Evolutionary conservation across 2,888 invertebrate species (phyloP), one percentile per base, ranked within the genome.

Genomic region (Chloroclystis v-ata): DNA sequence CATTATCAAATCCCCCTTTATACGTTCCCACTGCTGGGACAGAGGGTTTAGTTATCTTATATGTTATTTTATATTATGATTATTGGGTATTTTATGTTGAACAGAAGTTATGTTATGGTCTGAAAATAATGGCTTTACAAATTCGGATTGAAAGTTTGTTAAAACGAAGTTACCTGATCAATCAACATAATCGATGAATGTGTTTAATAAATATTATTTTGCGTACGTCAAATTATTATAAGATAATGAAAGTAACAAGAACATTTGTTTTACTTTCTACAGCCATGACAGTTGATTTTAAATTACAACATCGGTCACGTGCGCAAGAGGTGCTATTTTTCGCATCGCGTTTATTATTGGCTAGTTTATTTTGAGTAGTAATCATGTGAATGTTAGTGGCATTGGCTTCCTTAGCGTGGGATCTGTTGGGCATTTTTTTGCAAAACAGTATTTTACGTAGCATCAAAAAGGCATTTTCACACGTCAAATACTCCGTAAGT

Each of bases 341-440:
- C 29, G 37, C 50, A 14, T 11, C 29, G 14, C 43, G n/a, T 11
- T 11, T 40, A 37, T 41, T 47, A 43, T 41, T 44, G 37, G 47
- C 41, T 8, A 25, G 37, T 41, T 25, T 49, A 49, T 52, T 52
- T 46, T 43, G 40, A 37, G 43, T 41, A 33, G 28, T 25, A 41
- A 49, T 47, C 28, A 9, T 47, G 14, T 20, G 41, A 35, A 24
- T 35, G 20, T 41, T 38, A 38, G 41, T 29, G 28, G 14, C 16
- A 33, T 24, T 24, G 35, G 14, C 20, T 35, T 35, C 12, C 26
- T 26, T 11, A 25, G 16, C 35, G 35, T 35, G 35, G 35, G 20
- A 35, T 35, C 5, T 28, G 16, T 39, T 38, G 25, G 28, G 8
- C 11, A 28, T 16, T 14, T 26, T 14, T 26, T 16, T 10, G 28